Conservation (phyloP, 1,140 invertebrate species). For the Zaprionus camerounensis region DNA sequence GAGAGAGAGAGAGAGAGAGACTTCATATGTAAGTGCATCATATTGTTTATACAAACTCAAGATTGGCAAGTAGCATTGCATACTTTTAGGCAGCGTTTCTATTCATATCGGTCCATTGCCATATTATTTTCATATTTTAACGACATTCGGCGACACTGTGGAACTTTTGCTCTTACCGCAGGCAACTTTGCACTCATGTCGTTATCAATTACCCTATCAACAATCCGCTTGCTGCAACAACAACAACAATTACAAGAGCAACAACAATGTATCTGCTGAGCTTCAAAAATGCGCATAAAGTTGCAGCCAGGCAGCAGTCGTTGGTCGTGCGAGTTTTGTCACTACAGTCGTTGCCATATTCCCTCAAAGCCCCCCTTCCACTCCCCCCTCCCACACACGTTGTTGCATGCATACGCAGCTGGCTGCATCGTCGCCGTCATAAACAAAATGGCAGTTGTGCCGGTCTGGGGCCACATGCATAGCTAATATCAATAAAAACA, state of each 20-base stretch:
- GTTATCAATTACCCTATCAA: constrained; percentile 45
- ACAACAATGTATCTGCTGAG: constrained; percentile 28
- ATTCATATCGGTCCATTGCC: no score
- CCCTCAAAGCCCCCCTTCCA: background rate
- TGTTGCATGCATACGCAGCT: constrained; percentile 49
- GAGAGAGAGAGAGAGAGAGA: background rate
- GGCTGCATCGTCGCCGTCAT: constrained; percentile 70
- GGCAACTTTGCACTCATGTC: constrained; percentile 13
- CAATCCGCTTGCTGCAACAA: constrained; percentile 24
- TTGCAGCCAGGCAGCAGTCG: constrained; percentile 54
- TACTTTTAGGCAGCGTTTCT: background rate
- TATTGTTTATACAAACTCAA: background rate
- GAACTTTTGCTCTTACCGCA: background rate
- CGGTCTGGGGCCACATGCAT: constrained; percentile 62
- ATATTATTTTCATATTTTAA: background rate
- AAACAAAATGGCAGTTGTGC: constrained; percentile 78
- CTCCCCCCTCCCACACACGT: background rate
- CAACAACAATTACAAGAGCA: constrained; percentile 5
- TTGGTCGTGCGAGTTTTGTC: constrained; percentile 32
- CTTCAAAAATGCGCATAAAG: constrained; percentile 69
- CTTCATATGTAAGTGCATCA: background rate
- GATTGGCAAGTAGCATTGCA: background rate
- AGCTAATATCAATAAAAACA: constrained; percentile 79
- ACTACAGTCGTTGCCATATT: constrained; percentile 12
- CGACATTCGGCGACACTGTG: background rate